phyloP scores from a whole-genome alignment of 2,888 invertebrate species.

The Macrophya annulata region DNA sequence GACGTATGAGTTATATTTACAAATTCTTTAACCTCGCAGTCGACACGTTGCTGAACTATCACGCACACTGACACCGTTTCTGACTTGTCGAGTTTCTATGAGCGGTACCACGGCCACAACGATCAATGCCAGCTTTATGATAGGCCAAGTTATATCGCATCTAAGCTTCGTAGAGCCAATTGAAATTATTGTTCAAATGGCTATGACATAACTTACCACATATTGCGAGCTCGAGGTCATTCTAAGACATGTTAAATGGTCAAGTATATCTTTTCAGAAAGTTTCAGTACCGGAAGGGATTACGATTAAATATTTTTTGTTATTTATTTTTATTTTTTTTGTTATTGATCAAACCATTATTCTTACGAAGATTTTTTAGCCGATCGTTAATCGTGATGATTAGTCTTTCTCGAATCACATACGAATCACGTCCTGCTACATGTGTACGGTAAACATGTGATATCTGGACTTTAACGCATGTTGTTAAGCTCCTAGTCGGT shows the following conservation, averaged over 20 bases:
- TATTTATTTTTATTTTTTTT: no score
- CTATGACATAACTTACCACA: not conserved
- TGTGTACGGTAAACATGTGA: not conserved
- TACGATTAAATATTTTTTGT: not conserved
- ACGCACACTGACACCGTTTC: not conserved
- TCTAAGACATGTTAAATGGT: not conserved
- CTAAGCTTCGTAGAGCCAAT: not conserved
- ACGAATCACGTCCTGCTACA: not conserved
- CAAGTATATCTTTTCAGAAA: not conserved
- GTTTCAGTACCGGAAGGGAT: not conserved
- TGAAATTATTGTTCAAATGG: not conserved
- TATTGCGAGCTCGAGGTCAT: not conserved
- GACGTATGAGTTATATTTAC: not conserved
- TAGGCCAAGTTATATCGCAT: not conserved
- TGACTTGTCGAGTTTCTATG: constrained; percentile 1
- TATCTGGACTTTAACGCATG: not conserved
- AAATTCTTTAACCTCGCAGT: not conserved
- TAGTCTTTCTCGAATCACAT: not conserved
- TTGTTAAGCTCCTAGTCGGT: not conserved
- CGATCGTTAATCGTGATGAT: not conserved
- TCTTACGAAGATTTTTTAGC: not conserved
- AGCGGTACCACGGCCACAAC: not conserved
- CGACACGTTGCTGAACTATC: not conserved
- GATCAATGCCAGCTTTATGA: not conserved
- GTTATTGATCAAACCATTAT: not conserved